Conservation (phyloP, 2,888 invertebrate species). For the Nemurella pictetii region DNA sequence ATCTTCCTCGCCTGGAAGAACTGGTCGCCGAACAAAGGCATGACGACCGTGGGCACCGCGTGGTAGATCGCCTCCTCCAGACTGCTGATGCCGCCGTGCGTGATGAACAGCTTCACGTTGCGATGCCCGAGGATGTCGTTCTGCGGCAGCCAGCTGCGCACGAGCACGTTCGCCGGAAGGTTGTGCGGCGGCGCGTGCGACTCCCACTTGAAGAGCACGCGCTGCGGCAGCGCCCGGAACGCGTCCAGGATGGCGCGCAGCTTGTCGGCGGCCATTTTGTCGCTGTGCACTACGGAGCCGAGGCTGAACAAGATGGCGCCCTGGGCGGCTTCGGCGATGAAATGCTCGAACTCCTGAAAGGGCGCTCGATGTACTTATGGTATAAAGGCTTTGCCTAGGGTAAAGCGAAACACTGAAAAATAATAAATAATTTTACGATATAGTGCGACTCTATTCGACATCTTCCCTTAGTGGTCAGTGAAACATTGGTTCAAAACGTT, state of each 20-base stretch:
- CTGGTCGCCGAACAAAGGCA: background rate
- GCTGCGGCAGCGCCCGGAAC: slow-evolving; percentile 54
- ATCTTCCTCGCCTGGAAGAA: too few species aligned
- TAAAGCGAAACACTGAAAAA: too few species aligned
- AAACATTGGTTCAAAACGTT: too few species aligned
- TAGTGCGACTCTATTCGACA: too few species aligned
- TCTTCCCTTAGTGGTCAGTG: too few species aligned
- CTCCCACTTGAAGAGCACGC: slow-evolving; percentile 57
- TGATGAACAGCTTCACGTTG: background rate
- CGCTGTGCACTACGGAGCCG: slow-evolving; percentile 54
- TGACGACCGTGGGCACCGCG: background rate
- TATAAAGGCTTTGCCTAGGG: too few species aligned
- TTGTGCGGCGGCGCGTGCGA: slow-evolving; percentile 50
- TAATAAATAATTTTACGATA: too few species aligned
- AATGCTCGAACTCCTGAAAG: slow-evolving; percentile 52
- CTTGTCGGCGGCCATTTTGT: slow-evolving; percentile 49
- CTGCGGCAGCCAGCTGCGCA: slow-evolving; percentile 70
- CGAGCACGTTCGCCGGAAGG: slow-evolving; percentile 55
- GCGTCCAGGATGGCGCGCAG: slow-evolving; percentile 50
- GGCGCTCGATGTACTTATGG: too few species aligned
- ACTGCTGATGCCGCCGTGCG: background rate
- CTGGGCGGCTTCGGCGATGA: slow-evolving; percentile 53
- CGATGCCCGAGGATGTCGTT: slow-evolving; percentile 60
- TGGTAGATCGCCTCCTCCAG: background rate
- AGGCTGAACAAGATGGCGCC: slow-evolving; percentile 59